Conservation (phyloP, 2,797 vertebrate species). For the Tragopan temminckii region DNA sequence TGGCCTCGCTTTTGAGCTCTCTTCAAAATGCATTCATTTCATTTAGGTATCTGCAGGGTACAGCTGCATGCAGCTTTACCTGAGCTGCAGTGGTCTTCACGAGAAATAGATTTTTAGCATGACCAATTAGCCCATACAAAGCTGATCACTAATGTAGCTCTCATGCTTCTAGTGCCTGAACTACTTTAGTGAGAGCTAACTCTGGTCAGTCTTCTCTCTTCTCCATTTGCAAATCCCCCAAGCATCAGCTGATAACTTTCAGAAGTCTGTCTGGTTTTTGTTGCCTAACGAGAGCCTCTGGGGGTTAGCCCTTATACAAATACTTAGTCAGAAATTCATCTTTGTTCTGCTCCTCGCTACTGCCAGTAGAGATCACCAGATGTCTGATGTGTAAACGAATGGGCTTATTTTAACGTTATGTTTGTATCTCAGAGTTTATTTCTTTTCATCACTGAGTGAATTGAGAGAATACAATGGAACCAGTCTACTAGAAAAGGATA, state of each 20-base stretch:
- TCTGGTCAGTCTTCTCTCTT: neutral
- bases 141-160: neutral
- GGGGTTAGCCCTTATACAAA: neutral
- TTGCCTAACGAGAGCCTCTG: neutral
- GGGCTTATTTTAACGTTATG: neutral
- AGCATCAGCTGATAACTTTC: neutral
- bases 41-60: neutral
- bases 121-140: neutral
- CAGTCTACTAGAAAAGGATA: neutral
- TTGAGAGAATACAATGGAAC: neutral
- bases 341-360: neutral
- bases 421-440: neutral
- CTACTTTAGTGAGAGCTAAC: neutral
- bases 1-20: neutral
- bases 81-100: neutral
- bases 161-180: neutral
- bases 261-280: neutral
- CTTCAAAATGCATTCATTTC: neutral
- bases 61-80: neutral
- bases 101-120: neutral
- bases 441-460: neutral
- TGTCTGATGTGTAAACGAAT: accelerated
- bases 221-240: neutral
- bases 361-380: neutral
- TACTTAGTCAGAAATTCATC: neutral